Conservation (phyloP, 2,113 vertebrate species). For the Rhinopomastus cyanomelas region DNA sequence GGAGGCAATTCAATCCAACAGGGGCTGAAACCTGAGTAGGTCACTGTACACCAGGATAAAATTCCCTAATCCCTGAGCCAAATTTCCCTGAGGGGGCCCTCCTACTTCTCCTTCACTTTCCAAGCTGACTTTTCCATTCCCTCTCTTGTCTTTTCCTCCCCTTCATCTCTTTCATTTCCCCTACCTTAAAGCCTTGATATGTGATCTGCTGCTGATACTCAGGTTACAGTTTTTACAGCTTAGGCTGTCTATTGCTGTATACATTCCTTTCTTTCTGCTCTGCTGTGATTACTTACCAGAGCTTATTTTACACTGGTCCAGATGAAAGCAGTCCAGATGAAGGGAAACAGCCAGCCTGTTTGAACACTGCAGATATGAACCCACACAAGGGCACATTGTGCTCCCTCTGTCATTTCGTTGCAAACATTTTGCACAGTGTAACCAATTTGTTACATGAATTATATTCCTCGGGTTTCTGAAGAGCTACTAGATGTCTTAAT, state of each 20-base stretch:
- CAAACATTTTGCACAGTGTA: constrained; percentile 73
- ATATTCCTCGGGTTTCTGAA: constrained; percentile 35
- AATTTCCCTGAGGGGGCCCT: constrained; percentile 91
- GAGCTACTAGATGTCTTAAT: background rate
- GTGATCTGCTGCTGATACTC: constrained; percentile 87
- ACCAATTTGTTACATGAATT: constrained; percentile 72
- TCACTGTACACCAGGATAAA: constrained; percentile 98
- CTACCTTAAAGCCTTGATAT: constrained; percentile 99
- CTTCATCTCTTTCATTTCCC: constrained; percentile 92
- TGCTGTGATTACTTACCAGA: constrained; percentile 92
- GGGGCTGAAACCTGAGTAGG: constrained; percentile 94
- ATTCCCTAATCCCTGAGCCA: constrained; percentile 96
- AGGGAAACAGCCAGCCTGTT: constrained; percentile 93
- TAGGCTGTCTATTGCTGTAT: constrained; percentile 93
- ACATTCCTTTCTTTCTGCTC: constrained; percentile 98
- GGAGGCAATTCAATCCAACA: constrained; percentile 87
- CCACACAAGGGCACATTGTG: constrained; percentile 96
- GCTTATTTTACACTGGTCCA: constrained; percentile 97
- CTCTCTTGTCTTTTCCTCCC: constrained; percentile 77
- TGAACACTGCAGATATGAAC: constrained; percentile 85
- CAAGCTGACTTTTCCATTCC: constrained; percentile 91
- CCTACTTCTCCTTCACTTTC: constrained; percentile 84
- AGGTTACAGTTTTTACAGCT: constrained; percentile 99
- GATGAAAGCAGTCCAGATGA: constrained; percentile 95
- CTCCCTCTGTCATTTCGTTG: constrained; percentile 73